Base-by-base conservation (phyloP, 92 coral and sea anemone genomes). In the Umimayanthus kanabou region DNA sequence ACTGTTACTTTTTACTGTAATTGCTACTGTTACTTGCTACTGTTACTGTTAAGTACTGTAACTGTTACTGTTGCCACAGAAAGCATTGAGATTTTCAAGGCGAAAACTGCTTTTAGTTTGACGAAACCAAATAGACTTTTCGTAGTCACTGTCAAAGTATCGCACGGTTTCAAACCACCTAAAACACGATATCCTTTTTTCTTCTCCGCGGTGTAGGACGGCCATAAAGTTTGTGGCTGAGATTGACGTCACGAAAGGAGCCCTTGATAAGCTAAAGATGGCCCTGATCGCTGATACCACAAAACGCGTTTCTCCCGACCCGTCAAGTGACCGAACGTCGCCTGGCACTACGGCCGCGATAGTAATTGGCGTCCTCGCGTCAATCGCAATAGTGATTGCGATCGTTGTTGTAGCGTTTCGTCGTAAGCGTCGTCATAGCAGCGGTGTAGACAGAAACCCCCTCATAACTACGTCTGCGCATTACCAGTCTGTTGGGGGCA, bases 261-360 rank as follows among this genome's bases (percentile, higher is more conserved):
- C 87, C 45, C 45, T 83, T 47, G 87, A 83, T 28, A 83, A 83
- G 8, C 33, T 83, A 18, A 70, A 45, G 33, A 45, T 47, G 25
- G 77, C 77, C 47, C 45, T 83, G 87, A 70, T 26, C 23, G 43
- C 2, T 11, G 66, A 45, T 0, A 30, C 29, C 64, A 25, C 43
- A 23, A 80, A 89, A 39, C 82, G 85, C 66, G 76, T 64, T 43
- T 90, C 96, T 78, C 67, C 88, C 37, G 39, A 76, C 70, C 50
- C 50, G 39, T 16, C 82, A n/a, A 25, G 88, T 29, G 87, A 86
- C 80, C 14, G 50, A 74, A 89, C 91, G 92, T 45, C 88, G 22
- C 83, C 95, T 29, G 98, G 95, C 15, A 79, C 94, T 3, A 94
- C 94, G 67, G 98, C 88, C 37, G 94, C 89, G 29, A 89, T 94